Conservation (phyloP, 2,113 vertebrate species). For the Chaenocephalus aceratus region DNA sequence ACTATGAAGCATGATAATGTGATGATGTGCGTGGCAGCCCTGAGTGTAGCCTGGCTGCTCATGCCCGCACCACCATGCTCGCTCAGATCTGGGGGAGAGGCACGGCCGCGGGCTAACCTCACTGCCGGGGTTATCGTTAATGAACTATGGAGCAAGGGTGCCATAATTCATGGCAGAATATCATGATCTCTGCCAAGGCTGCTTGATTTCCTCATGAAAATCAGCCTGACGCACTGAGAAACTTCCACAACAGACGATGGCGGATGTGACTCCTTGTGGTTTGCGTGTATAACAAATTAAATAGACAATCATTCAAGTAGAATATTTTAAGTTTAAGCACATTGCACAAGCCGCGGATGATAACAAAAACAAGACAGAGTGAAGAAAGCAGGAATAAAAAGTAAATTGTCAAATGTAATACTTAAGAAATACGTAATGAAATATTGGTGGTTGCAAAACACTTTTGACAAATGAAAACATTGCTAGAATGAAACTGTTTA, state of each 20-base stretch:
- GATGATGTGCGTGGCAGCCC: conserved; percentile 62
- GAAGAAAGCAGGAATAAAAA: neutral
- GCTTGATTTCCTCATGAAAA: conserved; percentile 5
- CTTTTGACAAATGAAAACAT: conserved; percentile 10
- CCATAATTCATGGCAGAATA: conserved; percentile 20
- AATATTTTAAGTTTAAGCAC: neutral
- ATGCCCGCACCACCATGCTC: conserved; percentile 27
- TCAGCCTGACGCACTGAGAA: conserved; percentile 8
- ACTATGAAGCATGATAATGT: conserved; percentile 70
- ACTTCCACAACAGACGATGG: neutral
- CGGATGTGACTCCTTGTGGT: neutral
- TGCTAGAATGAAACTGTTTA: conserved; percentile 4
- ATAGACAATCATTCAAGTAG: neutral
- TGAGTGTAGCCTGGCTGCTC: conserved; percentile 39
- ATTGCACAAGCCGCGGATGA: neutral
- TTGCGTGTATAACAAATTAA: neutral
- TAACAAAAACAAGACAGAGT: neutral
- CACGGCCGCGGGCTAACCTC: conserved; percentile 41
- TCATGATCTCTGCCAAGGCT: conserved; percentile 20
- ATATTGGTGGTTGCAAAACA: neutral
- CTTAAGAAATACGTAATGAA: neutral
- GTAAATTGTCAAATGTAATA: neutral
- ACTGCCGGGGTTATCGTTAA: conserved; percentile 51
- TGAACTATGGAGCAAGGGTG: conserved; percentile 40
- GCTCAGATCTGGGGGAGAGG: conserved; percentile 51